Conservation (phyloP, 2,113 vertebrate species). For the Nipponia nippon region DNA sequence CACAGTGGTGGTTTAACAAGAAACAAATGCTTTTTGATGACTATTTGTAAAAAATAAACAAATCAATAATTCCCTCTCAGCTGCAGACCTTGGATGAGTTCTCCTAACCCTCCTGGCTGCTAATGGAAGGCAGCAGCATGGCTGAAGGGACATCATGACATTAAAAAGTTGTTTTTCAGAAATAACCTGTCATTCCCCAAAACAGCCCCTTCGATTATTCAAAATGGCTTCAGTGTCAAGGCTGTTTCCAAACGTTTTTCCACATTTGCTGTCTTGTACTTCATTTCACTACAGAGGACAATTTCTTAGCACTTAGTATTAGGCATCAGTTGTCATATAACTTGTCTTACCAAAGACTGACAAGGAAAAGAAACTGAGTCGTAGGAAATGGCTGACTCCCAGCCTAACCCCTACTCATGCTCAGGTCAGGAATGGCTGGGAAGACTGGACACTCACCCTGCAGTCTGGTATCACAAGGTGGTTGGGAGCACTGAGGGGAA, state of each 20-base stretch:
- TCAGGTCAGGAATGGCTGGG: neutral
- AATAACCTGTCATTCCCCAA: neutral
- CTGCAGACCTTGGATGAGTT: neutral
- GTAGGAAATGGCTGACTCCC: neutral
- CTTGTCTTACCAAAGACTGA: neutral
- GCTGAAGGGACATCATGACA: neutral
- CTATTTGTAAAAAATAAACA: neutral
- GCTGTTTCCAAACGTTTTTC: neutral
- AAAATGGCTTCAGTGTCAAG: neutral
- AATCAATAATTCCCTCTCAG: conserved; percentile 16
- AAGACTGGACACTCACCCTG: neutral
- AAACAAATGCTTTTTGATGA: neutral
- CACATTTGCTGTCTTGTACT: neutral
- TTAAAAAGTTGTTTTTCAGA: neutral
- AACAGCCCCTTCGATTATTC: neutral
- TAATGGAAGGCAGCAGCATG: neutral
- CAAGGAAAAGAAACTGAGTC: neutral
- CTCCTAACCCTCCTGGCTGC: neutral
- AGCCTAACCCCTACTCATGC: neutral
- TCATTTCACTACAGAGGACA: neutral
- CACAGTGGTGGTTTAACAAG: neutral
- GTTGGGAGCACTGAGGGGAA: neutral
- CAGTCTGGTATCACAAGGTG: neutral
- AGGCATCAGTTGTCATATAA: neutral
- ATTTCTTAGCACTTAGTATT: neutral